Base-by-base conservation (phyloP, 2,113 vertebrate species). In the Archocentrus centrarchus region DNA sequence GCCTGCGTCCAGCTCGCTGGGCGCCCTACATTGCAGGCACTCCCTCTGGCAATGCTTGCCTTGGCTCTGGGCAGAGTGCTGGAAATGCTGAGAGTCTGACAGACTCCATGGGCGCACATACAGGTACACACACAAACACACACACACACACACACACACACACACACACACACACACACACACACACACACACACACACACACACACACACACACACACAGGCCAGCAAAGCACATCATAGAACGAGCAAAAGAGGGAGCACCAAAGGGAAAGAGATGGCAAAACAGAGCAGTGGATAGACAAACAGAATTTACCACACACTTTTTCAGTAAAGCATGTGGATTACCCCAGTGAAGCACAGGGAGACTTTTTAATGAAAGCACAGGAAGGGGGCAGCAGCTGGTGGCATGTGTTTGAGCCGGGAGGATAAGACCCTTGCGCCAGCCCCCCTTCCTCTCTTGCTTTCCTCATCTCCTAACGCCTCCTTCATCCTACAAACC, bases 351-450 rank as follows among this genome's bases (percentile, higher is more conserved):
- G 87, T 41, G 81, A 90, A 95, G 95, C 94, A 89, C 86, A 89
- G 85, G 94, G 93, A 93, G 87, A 88, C 94, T 89, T 93, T 94
- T 95, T 95, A 95, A 96, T 95, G 94, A 96, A 96, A 96, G 96
- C 94, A 91, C 95, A 87, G 92, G 95, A 95, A 93, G 93, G 93
- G 94, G 89, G 95, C 93, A 95, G 96, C 96, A 97, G 96, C 96
- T 96, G 95, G 95, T 96, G 95, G 95, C 94, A 95, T 95, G 95
- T 96, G 96, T 96, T 96, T 95, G 95, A 96, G 95, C 95, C 91
- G 92, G 32, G 94, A 95, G 96, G 95, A 92, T 96, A 96, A 97
- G 96, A 96, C 96, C 96, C 95, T 93, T 94, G 94, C 91, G 91
- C 91, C 91, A 93, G 91, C 85, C 84, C 91, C 86, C 88, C 86